A percentile compares a stretch with the other conserved stretches of the same genome.
Evolutionary conservation across 2,113 vertebrate genomes (phyloP).

Genomic region (Ciconia stormi): DNA sequence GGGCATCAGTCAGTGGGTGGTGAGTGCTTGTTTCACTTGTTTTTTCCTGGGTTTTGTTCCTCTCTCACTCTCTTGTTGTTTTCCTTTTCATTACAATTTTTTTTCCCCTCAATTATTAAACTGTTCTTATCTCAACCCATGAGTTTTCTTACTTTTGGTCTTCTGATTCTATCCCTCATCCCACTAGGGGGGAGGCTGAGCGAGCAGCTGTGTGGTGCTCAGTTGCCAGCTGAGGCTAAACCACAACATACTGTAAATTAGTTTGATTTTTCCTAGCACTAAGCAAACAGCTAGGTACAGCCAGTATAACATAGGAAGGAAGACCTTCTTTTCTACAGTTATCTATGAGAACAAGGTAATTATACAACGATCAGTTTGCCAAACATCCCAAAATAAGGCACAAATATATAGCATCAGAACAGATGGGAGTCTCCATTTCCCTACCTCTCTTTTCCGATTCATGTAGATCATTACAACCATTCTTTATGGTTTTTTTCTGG

Average conservation of each 20-base stretch:
- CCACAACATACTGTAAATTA: neutral
- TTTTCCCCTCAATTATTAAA: too few species aligned
- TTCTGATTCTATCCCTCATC: too few species aligned
- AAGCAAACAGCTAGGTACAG: neutral
- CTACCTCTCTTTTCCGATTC: neutral
- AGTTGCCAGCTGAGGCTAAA: too few species aligned
- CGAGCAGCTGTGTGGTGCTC: too few species aligned
- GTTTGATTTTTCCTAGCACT: neutral
- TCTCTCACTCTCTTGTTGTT: too few species aligned
- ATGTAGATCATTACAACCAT: neutral
- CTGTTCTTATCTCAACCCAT: too few species aligned
- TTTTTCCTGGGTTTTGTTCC: too few species aligned
- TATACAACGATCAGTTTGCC: neutral
- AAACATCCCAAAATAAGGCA: neutral
- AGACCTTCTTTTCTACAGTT: neutral
- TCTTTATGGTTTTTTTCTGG: neutral
- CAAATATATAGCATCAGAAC: neutral
- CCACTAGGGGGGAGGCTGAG: too few species aligned
- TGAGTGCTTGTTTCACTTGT: too few species aligned
- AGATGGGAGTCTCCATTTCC: neutral
- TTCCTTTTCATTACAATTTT: too few species aligned
- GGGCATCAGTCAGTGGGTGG: too few species aligned
- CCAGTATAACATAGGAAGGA: neutral
- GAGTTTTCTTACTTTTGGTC: too few species aligned
- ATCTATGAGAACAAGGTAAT: neutral